Percentiles rank a stretch among this genome's conserved stretches.
Evolutionary conservation across 2,797 vertebrate species (phyloP).

Genomic region (Acanthornis magna): DNA sequence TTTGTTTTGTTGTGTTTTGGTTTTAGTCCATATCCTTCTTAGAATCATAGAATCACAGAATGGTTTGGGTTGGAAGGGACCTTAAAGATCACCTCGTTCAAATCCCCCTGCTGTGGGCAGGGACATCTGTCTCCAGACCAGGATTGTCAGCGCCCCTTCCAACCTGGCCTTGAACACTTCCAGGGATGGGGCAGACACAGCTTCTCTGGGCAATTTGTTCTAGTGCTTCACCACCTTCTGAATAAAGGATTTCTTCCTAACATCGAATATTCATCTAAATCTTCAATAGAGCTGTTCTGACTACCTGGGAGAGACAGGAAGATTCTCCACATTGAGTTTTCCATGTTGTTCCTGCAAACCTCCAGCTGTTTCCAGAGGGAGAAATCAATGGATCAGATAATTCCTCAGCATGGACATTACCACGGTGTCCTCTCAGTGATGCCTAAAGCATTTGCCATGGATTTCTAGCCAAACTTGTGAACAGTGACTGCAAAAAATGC

Average conservation of each 20-base stretch:
- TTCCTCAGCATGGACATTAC: not conserved
- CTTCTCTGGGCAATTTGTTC: not conserved
- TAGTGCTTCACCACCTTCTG: not conserved
- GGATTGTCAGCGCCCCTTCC: not conserved
- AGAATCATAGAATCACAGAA: not conserved
- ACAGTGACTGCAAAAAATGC: not conserved
- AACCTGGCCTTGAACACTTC: not conserved
- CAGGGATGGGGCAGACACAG: not conserved
- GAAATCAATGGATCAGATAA: not conserved
- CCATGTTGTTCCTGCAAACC: not conserved
- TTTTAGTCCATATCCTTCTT: not conserved
- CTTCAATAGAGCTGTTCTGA: not conserved
- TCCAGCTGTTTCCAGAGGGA: not conserved
- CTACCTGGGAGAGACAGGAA: fast-evolving
- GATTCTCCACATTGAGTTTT: not conserved
- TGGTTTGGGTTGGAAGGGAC: not conserved
- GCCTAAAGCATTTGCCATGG: not conserved
- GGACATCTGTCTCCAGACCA: not conserved
- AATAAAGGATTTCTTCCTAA: not conserved
- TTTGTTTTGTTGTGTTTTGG: not conserved
- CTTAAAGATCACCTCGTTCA: not conserved
- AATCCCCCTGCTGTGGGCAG: not conserved
- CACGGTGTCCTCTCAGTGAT: fast-evolving
- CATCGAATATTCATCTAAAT: not conserved
- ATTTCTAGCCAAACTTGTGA: not conserved